A percentile compares a stretch with the other conserved stretches of the same genome.
Evolutionary conservation across 2,113 vertebrate species (phyloP).

Genomic region (Lota lota): DNA sequence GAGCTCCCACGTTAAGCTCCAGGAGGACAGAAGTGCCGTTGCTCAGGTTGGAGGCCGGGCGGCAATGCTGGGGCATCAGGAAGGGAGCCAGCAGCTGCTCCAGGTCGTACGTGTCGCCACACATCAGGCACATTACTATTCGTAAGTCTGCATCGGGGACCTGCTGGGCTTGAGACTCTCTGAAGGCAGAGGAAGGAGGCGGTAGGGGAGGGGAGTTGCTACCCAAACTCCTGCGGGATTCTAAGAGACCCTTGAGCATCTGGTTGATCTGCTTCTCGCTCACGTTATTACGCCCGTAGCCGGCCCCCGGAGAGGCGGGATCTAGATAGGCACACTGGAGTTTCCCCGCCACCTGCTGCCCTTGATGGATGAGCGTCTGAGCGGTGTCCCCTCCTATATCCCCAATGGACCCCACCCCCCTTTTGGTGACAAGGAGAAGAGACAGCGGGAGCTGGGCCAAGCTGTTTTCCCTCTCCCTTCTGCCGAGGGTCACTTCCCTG

Average conservation of each 20-base stretch:
- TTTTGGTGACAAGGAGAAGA: constrained; percentile 85
- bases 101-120: constrained; percentile 83
- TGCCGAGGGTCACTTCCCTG: constrained; percentile 80
- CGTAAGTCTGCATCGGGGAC: constrained; percentile 81
- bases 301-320: constrained; percentile 83
- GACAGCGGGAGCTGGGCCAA: constrained; percentile 81
- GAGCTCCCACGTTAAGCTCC: constrained; percentile 80
- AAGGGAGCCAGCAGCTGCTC: constrained; percentile 89
- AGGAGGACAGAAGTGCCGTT: constrained; percentile 81
- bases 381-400: constrained; percentile 88
- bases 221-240: constrained; percentile 80
- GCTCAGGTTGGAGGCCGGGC: constrained; percentile 72
- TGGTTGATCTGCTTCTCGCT: constrained; percentile 91
- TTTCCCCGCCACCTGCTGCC: constrained; percentile 87
- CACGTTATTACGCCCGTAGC: constrained; percentile 87
- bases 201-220: constrained; percentile 70
- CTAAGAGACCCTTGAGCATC: constrained; percentile 84
- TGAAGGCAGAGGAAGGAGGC: constrained; percentile 72
- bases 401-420: constrained; percentile 80
- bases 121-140: constrained; percentile 93
- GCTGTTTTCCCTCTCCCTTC: constrained; percentile 85
- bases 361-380: constrained; percentile 89
- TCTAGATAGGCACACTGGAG: constrained; percentile 89
- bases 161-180: constrained; percentile 77
- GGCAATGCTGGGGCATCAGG: constrained; percentile 81